phyloP scores from a whole-genome alignment of 2,888 invertebrate genomes.

The Agonopterix heracliana region DNA sequence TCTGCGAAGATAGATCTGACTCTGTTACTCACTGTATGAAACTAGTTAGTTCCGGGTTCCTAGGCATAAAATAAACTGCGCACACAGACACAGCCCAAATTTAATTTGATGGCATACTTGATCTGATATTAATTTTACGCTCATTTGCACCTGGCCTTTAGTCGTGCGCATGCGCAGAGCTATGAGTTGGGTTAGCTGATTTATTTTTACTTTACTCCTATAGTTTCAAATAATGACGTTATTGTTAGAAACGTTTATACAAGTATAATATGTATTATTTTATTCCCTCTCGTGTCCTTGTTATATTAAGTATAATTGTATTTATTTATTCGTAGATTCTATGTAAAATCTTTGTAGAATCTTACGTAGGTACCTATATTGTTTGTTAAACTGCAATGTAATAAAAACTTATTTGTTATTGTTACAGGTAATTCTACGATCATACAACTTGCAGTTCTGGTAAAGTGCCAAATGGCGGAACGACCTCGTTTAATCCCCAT shows the following conservation, averaged over 20 bases:
- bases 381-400: neutral
- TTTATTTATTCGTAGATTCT: no score
- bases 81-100: constrained; percentile 20
- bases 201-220: neutral
- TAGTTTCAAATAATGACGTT: no score
- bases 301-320: no score
- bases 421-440: constrained; percentile 20
- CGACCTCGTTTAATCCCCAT: constrained; percentile 13
- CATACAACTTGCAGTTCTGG: constrained; percentile 16
- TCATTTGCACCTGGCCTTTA: constrained; percentile 48
- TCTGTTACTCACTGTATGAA: no score
- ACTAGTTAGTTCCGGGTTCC: no score
- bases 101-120: constrained; percentile 50
- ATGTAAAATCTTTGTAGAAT: no score
- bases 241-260: no score
- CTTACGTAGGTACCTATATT: no score
- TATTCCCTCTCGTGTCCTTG: no score
- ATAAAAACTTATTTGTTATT: constrained; percentile 17
- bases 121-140: constrained; percentile 61
- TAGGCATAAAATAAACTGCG: no score
- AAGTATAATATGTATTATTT: no score
- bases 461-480: constrained; percentile 18
- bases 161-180: neutral
- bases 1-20: neutral
- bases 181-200: no score